Evolutionary conservation across 2,113 vertebrate genomes (phyloP), one percentile per base, ranked within the genome.

Genomic region (Trematocara variabile): DNA sequence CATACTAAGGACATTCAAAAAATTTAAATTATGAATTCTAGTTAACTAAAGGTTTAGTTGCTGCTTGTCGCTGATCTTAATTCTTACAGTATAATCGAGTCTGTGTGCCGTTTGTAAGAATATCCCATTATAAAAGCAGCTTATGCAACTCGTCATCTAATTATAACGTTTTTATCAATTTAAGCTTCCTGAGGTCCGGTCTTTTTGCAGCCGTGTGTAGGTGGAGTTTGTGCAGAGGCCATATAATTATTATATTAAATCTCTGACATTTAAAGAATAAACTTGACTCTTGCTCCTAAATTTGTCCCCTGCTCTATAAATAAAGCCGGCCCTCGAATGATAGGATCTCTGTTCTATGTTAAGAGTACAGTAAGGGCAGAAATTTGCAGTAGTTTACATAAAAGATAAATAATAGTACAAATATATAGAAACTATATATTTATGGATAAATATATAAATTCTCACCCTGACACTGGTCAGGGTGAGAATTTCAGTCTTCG

Each of bases 331-430:
- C 53, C 80, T 58, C 77, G 16, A 52, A 39, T 53, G 77, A 92
- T 80, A 86, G 77, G 56, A 92, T 30, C 30, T 30, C 30, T 30
- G 30, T 30, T 30, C 30, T 30, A 87, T 90, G 85, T 90, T 91
- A 86, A 89, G 88, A 48, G 37, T 12, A 65, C 22, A 25, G 79
- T 81, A 52, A 82, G 56, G 41, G 75, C 37, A 73, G 63, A 65
- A 65, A 82, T 77, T 79, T 77, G 80, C 39, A 7, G 53, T 30
- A 52, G 85, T 90, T 89, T 93, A 91, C 91, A 93, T 91, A 84
- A 90, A 88, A 20, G 84, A 50, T 53, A 48, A 9, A 58, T 20
- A 44, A 34, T 10, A 77, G 83, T 85, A 28, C 25, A 28, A 28
- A 28, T 28, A 28, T 28, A 28, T 28, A 28, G 83, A 89, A 92